A percentile compares a stretch with the other conserved stretches of the same genome.
Evolutionary conservation across 2,888 invertebrate genomes (phyloP).

Genomic region (Spicauda simplicius): DNA sequence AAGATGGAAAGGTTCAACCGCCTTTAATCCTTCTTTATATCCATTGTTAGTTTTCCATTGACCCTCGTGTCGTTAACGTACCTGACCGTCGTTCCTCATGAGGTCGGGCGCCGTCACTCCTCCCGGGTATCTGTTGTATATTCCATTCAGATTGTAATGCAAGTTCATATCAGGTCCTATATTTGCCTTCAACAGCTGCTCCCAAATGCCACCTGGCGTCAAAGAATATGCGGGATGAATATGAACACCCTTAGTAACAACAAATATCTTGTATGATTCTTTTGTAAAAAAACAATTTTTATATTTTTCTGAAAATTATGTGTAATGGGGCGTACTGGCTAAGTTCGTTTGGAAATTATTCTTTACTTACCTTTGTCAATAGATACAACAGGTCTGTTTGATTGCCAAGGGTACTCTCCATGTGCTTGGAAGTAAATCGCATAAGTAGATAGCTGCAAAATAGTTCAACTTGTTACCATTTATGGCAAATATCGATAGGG

Average conservation of each 20-base stretch:
- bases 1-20: background rate
- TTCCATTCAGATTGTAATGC: constrained; percentile 78
- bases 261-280: background rate
- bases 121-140: constrained; percentile 73
- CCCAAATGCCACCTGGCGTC: constrained; percentile 75
- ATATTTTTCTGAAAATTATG: too few relatives aligned
- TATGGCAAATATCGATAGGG: too few relatives aligned
- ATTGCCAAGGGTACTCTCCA: constrained; percentile 79
- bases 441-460: constrained; percentile 70
- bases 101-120: constrained; percentile 64
- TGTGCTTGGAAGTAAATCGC: constrained; percentile 80
- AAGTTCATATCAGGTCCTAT: constrained; percentile 81
- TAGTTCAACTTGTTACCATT: too few relatives aligned
- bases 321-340: too few relatives aligned
- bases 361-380: constrained; percentile 65
- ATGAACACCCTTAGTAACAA: background rate
- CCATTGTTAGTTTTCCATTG: background rate
- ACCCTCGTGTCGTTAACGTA: constrained; percentile 39
- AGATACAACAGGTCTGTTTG: constrained; percentile 69
- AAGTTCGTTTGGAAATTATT: background rate
- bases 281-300: too few relatives aligned
- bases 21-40: background rate
- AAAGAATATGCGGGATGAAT: background rate
- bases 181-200: constrained; percentile 77
- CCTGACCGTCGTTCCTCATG: constrained; percentile 75